These are phyloP conservation scores for Aporrectodea caliginosa DNA, from an alignment of 1,140 invertebrate genomes.

Conservation along the genomic window DNA sequence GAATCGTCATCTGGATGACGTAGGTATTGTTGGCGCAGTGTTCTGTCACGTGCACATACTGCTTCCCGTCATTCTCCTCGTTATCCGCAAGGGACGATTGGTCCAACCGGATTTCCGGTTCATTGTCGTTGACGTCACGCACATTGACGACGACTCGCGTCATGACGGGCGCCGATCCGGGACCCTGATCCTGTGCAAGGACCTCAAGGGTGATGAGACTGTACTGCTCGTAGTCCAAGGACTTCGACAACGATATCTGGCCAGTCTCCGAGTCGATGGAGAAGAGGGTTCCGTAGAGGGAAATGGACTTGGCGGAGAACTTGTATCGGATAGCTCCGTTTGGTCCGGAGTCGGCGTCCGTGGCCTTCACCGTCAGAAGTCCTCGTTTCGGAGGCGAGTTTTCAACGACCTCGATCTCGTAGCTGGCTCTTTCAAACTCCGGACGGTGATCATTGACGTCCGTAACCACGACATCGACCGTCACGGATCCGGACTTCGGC, in stretches of 20 bases:
- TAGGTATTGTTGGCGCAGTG: constrained; percentile 89
- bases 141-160: constrained; percentile 87
- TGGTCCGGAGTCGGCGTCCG: constrained; percentile 28
- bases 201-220: constrained; percentile 82
- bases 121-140: constrained; percentile 91
- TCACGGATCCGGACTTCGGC: constrained; percentile 78
- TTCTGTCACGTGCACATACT: constrained; percentile 81
- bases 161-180: constrained; percentile 84
- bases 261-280: constrained; percentile 79
- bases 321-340: constrained; percentile 58
- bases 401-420: constrained; percentile 28
- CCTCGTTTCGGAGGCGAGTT: constrained; percentile 57
- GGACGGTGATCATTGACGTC: constrained; percentile 79
- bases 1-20: constrained; percentile 55
- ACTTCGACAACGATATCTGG: constrained; percentile 82
- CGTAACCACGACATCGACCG: constrained; percentile 69
- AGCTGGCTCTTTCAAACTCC: constrained; percentile 21
- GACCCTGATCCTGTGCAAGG: constrained; percentile 83
- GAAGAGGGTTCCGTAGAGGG: constrained; percentile 76
- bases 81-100: constrained; percentile 65
- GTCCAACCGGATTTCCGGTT: constrained; percentile 85
- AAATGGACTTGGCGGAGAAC: constrained; percentile 62
- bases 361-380: constrained; percentile 61
- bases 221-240: constrained; percentile 89
- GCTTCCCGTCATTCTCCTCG: constrained; percentile 62